Evolutionary conservation across 2,797 vertebrate species (phyloP), one percentile per base, ranked within the genome.

Genomic region (Poeciliopsis turneri): DNA sequence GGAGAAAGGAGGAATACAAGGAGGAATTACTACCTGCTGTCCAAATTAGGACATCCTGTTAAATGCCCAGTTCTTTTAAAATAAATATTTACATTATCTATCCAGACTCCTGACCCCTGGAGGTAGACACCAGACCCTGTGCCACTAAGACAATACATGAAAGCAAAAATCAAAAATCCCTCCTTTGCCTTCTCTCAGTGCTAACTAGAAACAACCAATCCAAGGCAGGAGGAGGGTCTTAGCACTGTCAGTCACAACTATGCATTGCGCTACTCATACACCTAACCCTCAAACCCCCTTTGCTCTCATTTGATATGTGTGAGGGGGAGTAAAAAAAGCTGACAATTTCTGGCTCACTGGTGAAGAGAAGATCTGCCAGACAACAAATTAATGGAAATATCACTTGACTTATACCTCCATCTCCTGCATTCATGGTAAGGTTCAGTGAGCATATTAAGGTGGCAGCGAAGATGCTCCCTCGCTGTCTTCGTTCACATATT

Each of bases 361-460:
- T 80, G 64, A 74, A 68, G 61, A 83, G 87, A 89, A 72, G 73
- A 84, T 90, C 85, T 82, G 83, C 87, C 87, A 83, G 91, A 92
- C 88, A 92, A 87, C 82, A 86, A 89, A 90, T 90, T 87, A 91
- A 93, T 89, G 89, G 92, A 92, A 92, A 92, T 92, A 87, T 90
- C 92, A 91, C 81, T 78, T 80, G 86, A 86, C 86, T 88, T 85
- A 69, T 80, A 86, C 86, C 75, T 87, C 86, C 75, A 86, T 90
- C 77, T 84, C 85, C 75, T 72, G 49, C 20, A 83, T 81, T 85
- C 80, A 80, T 77, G 78, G 84, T 61, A 80, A 16, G 87, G 81
- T 89, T 80, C 15, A 30, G 71, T 81, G 81, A 84, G 72, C 87
- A 80, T 78, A 91, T 93, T 90, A 93, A 82, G 83, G 87, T 82